Evolutionary conservation across 2,888 invertebrate species (phyloP).

Genomic region (Eupeodes latifasciatus): DNA sequence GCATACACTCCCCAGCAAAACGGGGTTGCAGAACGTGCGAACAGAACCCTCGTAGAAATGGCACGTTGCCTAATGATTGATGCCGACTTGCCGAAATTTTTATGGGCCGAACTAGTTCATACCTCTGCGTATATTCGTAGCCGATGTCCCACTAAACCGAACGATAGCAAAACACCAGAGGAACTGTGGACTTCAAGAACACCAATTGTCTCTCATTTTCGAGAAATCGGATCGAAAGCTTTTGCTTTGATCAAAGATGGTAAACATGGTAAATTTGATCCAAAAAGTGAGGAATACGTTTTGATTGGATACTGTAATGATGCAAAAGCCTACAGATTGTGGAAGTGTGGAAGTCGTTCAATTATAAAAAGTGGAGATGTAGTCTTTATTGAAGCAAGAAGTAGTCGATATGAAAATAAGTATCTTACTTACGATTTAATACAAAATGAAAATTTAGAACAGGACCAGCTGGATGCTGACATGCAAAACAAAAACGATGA

Average conservation of each 20-base stretch:
- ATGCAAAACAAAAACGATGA: too few species aligned
- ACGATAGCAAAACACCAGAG: not conserved
- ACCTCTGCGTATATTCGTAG: not conserved
- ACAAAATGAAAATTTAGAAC: too few species aligned
- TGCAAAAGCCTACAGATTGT: too few species aligned
- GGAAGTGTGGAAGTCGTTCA: too few species aligned
- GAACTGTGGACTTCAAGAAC: conserved; percentile 8
- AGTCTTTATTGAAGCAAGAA: not conserved
- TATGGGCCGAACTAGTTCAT: not conserved
- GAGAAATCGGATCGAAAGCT: not conserved
- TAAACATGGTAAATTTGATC: too few species aligned
- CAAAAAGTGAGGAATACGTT: too few species aligned
- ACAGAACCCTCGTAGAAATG: not conserved
- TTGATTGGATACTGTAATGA: not conserved
- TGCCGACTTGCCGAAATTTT: not conserved
- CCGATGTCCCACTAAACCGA: too few species aligned
- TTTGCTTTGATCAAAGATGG: not conserved
- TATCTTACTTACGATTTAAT: too few species aligned
- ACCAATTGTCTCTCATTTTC: conserved; percentile 8
- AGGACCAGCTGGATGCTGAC: not conserved
- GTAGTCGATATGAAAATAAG: too few species aligned
- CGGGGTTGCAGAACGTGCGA: conserved; percentile 17
- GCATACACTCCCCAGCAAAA: too few species aligned
- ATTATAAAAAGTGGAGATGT: too few species aligned
- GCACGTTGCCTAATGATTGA: conserved; percentile 12